phyloP scores from a whole-genome alignment of 2,113 vertebrate genomes.

The Cyprinodon variegatus region DNA sequence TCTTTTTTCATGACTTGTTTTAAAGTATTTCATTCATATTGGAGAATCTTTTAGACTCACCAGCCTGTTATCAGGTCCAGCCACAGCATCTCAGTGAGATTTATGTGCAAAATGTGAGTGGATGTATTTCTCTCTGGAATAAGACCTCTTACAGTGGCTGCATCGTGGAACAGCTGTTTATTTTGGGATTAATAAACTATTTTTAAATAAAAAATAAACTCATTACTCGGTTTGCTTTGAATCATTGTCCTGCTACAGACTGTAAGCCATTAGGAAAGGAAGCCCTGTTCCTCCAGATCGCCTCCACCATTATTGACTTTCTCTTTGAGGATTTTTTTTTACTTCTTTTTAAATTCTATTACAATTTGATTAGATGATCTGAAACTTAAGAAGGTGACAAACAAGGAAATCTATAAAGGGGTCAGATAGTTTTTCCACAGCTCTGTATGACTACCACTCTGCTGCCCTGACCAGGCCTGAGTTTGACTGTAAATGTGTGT shows the following conservation, averaged over 20 bases:
- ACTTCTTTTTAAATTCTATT: background rate
- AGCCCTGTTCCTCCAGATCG: background rate
- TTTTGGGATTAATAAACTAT: too few species aligned
- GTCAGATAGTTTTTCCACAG: background rate
- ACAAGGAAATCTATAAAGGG: background rate
- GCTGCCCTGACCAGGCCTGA: slow-evolving; percentile 24
- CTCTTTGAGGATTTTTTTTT: background rate
- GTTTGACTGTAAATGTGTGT: slow-evolving; percentile 31
- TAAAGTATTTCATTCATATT: background rate
- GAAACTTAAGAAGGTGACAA: background rate
- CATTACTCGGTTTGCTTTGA: background rate
- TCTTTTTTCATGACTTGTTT: background rate
- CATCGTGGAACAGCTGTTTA: too few species aligned
- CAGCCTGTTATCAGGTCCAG: background rate
- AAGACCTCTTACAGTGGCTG: too few species aligned
- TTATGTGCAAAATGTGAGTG: too few species aligned
- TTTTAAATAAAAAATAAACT: too few species aligned
- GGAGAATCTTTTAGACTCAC: background rate
- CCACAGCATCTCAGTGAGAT: background rate
- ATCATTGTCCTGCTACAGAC: background rate
- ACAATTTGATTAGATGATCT: background rate
- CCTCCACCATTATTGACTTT: background rate
- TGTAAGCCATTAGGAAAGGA: background rate
- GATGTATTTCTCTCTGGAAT: too few species aligned
- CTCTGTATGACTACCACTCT: slow-evolving; percentile 24